Evolutionary conservation across 2,888 invertebrate genomes (phyloP).

Genomic region (Eristalis arbustorum): DNA sequence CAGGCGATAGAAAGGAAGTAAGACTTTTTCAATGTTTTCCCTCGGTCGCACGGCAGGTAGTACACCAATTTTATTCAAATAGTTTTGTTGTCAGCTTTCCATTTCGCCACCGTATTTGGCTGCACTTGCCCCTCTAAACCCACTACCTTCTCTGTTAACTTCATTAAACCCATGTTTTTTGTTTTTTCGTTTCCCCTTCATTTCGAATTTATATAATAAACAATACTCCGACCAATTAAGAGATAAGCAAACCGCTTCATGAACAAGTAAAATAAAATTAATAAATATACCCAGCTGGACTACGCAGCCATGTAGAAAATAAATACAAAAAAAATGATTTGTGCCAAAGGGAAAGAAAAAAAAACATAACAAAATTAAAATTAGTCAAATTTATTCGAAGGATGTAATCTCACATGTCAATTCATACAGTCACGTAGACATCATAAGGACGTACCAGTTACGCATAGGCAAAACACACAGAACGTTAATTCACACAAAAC

Average conservation of each 20-base stretch:
- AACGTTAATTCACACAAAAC: slow-evolving; percentile 28
- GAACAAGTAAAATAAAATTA: not conserved
- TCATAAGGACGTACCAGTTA: slow-evolving; percentile 33
- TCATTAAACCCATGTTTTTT: not conserved
- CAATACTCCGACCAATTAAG: slow-evolving; percentile 45
- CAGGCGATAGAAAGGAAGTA: too few relatives aligned
- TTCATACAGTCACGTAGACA: slow-evolving; percentile 51
- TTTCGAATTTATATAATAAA: not conserved
- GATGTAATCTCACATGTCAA: slow-evolving; percentile 59
- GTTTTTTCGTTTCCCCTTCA: not conserved
- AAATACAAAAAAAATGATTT: slow-evolving; percentile 30
- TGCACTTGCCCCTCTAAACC: not conserved
- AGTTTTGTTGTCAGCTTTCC: too few relatives aligned
- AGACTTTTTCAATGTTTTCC: too few relatives aligned
- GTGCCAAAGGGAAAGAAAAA: slow-evolving; percentile 60
- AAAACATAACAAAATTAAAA: not conserved
- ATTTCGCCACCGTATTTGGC: not conserved
- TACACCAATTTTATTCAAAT: too few relatives aligned
- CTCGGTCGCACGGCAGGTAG: too few relatives aligned
- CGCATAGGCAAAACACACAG: not conserved
- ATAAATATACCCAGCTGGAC: not conserved
- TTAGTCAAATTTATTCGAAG: slow-evolving; percentile 24
- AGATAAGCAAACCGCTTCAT: slow-evolving; percentile 31
- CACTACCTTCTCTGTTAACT: not conserved
- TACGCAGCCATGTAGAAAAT: not conserved